Percentiles rank a stretch among this genome's conserved stretches.
Evolutionary conservation across 37 sponge, comb jelly and placozoan genomes (phyloP).

Genomic region (Beroe forskalii): DNA sequence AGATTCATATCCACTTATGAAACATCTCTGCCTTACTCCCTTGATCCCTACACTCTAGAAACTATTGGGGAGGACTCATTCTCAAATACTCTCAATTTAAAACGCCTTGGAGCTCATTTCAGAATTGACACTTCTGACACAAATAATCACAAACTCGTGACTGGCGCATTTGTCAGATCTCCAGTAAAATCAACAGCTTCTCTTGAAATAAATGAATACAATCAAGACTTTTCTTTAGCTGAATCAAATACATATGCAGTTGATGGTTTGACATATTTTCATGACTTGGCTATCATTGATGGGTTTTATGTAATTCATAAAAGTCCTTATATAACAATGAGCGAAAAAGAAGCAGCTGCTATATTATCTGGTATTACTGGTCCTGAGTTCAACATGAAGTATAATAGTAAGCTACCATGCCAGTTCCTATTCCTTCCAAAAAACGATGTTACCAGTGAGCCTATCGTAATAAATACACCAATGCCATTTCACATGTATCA

Average conservation of each 20-base stretch:
- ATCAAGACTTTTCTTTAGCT: constrained; percentile 70
- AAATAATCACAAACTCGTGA: not conserved
- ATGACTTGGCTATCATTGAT: constrained; percentile 80
- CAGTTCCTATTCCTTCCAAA: constrained; percentile 17
- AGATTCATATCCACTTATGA: constrained; percentile 82
- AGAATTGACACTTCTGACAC: constrained; percentile 71
- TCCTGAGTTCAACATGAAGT: constrained; percentile 16
- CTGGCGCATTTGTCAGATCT: not conserved
- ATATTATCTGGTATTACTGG: not conserved
- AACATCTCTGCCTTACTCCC: constrained; percentile 76
- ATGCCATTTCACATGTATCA: constrained; percentile 42
- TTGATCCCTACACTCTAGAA: constrained; percentile 79
- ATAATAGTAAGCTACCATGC: not conserved
- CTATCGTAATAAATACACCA: constrained; percentile 1
- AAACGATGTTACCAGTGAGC: not conserved
- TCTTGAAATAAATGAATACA: constrained; percentile 82
- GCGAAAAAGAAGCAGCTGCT: not conserved
- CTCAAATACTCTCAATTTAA: constrained; percentile 68
- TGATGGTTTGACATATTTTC: constrained; percentile 85
- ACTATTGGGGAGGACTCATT: constrained; percentile 80
- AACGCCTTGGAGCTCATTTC: constrained; percentile 82
- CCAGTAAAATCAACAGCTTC: constrained; percentile 64
- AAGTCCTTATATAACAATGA: constrained; percentile 77
- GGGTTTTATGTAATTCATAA: constrained; percentile 88
- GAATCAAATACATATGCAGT: constrained; percentile 70